These are phyloP conservation scores for Dysmachus trigonus DNA, from an alignment of 2,888 invertebrate species.

Conservation along the genomic window DNA sequence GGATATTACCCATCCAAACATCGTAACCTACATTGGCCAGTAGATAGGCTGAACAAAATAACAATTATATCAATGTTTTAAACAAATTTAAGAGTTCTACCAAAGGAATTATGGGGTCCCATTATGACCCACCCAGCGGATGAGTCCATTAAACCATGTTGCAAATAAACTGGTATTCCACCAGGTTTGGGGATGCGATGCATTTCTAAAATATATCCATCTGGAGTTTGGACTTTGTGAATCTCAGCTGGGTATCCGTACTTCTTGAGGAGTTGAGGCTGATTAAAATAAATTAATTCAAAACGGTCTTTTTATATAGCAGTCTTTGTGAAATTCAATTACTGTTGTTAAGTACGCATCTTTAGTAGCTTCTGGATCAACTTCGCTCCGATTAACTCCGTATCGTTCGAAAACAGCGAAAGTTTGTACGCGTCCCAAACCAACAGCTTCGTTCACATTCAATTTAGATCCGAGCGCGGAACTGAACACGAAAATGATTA, in stretches of 20 bases:
- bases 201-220: slow-evolving; percentile 76
- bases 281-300: background rate
- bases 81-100: slow-evolving; percentile 15
- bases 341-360: slow-evolving; percentile 44
- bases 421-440: slow-evolving; percentile 59
- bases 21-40: slow-evolving; percentile 63
- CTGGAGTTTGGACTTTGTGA: slow-evolving; percentile 71
- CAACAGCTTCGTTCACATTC: background rate
- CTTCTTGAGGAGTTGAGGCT: slow-evolving; percentile 67
- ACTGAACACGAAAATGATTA: background rate
- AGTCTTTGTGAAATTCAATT: too few species aligned
- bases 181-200: slow-evolving; percentile 70
- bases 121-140: slow-evolving; percentile 76
- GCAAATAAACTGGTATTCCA: slow-evolving; percentile 59
- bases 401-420: slow-evolving; percentile 2
- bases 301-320: too few species aligned
- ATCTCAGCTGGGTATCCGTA: slow-evolving; percentile 70
- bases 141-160: slow-evolving; percentile 74
- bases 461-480: background rate
- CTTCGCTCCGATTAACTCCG: slow-evolving; percentile 13
- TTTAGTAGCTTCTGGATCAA: slow-evolving; percentile 26
- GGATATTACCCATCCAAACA: slow-evolving; percentile 64
- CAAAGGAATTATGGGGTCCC: slow-evolving; percentile 69
- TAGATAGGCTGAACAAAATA: slow-evolving; percentile 60
- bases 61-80: background rate